Evolutionary conservation across 2,888 invertebrate species (phyloP).

Genomic region (Drosophila falleni): DNA sequence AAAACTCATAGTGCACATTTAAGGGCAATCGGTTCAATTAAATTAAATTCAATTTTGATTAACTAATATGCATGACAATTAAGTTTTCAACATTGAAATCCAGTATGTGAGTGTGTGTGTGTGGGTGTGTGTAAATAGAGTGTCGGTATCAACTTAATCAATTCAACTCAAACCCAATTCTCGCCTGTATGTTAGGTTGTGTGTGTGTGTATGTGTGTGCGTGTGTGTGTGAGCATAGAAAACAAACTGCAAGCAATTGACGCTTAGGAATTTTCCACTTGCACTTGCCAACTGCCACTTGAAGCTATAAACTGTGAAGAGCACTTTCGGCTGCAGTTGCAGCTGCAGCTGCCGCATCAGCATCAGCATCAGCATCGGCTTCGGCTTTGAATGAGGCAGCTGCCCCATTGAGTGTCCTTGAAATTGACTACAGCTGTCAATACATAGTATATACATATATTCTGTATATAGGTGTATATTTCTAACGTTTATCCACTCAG

Average conservation of each 20-base stretch:
- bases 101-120: conserved; percentile 2
- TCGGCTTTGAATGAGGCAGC: conserved; percentile 57
- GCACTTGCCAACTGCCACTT: conserved; percentile 78
- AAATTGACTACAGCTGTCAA: conserved; percentile 64
- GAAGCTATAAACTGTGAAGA: conserved; percentile 78
- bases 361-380: conserved; percentile 16
- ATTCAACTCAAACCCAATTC: conserved; percentile 35
- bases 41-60: conserved; percentile 55
- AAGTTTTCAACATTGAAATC: conserved; percentile 16
- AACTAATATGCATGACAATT: conserved; percentile 46
- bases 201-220: conserved; percentile 18
- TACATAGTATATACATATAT: neutral
- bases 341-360: conserved; percentile 10
- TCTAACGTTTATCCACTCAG: conserved; percentile 40
- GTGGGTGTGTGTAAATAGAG: conserved; percentile 18
- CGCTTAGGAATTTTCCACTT: conserved; percentile 74
- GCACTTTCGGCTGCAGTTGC: conserved; percentile 62
- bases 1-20: conserved; percentile 32
- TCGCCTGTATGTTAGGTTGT: neutral
- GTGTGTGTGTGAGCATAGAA: conserved; percentile 59
- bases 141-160: conserved; percentile 58
- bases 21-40: conserved; percentile 47
- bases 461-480: conserved; percentile 8
- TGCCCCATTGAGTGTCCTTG: conserved; percentile 77
- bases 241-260: conserved; percentile 74